Percentiles rank a stretch among this genome's conserved stretches.
These are phyloP conservation scores for Anodontia alba DNA, from an alignment of 2,888 invertebrate genomes.

Conservation along the genomic window DNA sequence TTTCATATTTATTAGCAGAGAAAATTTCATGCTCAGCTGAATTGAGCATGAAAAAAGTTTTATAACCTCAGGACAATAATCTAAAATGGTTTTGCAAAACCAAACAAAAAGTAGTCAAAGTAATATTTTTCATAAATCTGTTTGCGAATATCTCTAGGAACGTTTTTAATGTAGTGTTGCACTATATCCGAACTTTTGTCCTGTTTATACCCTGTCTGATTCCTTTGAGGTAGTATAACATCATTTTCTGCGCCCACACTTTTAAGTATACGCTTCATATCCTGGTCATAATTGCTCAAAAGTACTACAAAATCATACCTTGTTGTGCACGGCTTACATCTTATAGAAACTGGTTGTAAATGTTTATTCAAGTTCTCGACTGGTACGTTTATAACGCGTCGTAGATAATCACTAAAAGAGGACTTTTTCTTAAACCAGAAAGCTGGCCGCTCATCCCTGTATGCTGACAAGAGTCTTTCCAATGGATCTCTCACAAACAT, in stretches of 20 bases:
- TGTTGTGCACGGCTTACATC: neutral
- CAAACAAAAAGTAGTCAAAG: neutral
- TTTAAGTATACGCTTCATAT: neutral
- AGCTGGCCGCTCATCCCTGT: neutral
- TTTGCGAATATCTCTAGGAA: neutral
- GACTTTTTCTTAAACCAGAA: neutral
- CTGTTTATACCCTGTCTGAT: neutral
- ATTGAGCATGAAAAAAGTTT: no score
- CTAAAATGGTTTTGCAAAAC: neutral
- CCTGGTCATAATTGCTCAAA: neutral
- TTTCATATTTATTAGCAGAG: no score
- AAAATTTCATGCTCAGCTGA: no score
- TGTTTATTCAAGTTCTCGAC: neutral
- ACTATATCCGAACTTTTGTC: neutral
- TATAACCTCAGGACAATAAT: no score
- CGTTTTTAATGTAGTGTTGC: neutral
- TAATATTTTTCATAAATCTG: conserved; percentile 7
- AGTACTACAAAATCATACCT: neutral
- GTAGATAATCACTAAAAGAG: neutral
- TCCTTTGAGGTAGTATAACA: neutral
- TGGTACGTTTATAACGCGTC: neutral
- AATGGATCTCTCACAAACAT: conserved; percentile 7
- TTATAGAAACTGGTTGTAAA: neutral
- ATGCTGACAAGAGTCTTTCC: conserved; percentile 1
- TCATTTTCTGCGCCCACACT: neutral